Evolutionary conservation across 1,140 invertebrate genomes (phyloP), one percentile per base, ranked within the genome.

Genomic region (Metopolophium dirhodum): DNA sequence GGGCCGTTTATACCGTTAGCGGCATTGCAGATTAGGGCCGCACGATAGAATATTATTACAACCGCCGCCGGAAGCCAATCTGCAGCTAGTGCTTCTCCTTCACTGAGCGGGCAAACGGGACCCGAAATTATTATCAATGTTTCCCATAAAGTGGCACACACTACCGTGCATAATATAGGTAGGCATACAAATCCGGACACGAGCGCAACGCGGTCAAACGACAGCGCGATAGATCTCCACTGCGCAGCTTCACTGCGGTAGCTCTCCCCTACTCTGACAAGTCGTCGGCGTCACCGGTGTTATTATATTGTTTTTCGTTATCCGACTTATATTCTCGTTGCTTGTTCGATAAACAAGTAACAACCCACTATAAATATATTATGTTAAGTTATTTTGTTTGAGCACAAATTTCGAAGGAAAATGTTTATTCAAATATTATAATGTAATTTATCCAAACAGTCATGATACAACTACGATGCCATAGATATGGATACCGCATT

Each of bases 1-100:
- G 68, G 49, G 77, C n/a, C 37, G 91, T 93, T 93, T 93, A 93
- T 93, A 93, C 91, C 91, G 91, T 93, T 93, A 93, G 91, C n/a
- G 47, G 47, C 91, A 37, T 18, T 41, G 4, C 20, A 30, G 8
- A 92, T n/a, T 18, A 83, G 45, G 68, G 68, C 35, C 61, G 14
- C 22, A 54, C 30, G 45, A 91, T 82, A 51, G 1, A 49, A 47
- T 91, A 91, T 51, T 57, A 89, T 54, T 89, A 57, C 41, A 26
- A 89, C 88, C 35, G 35, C 49, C 82, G 91, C 91, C 91, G 82
- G 91, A 93, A 93, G 91, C 82, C 22, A 93, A 57, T 54, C 49
- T 14, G 11, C n/a, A n/a, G n/a, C 61, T 6, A 89, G 51, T 57
- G 20, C 51, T 35, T 37, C 88, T 54, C n/a, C 47, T 35, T 23